These are phyloP conservation scores for Mamestra configurata DNA, from an alignment of 1,140 invertebrate species.

Conservation along the genomic window DNA sequence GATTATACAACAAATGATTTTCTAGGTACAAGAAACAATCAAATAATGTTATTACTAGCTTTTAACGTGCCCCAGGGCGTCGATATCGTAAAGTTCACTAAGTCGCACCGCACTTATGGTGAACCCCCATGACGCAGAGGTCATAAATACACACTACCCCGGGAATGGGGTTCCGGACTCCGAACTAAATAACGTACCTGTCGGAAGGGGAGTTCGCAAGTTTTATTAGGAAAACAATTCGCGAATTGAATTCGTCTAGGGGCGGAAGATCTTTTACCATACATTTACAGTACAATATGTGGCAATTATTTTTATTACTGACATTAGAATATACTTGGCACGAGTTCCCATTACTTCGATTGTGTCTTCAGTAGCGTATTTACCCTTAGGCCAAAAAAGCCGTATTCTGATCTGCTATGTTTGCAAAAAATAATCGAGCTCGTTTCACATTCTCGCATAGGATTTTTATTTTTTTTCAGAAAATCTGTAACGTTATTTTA, in stretches of 20 bases:
- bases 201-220: conserved; percentile 4
- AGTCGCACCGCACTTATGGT: conserved; percentile 43
- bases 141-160: conserved; percentile 60
- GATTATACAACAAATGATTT: not conserved
- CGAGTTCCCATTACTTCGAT: no score
- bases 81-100: conserved; percentile 43
- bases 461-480: no score
- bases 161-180: conserved; percentile 16
- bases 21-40: not conserved
- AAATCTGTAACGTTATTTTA: no score
- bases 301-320: conserved; percentile 34
- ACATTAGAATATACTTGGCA: not conserved
- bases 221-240: conserved; percentile 40
- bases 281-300: conserved; percentile 8
- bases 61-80: conserved; percentile 33
- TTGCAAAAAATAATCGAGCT: no score
- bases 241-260: conserved; percentile 32
- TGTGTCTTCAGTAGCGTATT: no score
- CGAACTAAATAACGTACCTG: conserved; percentile 12
- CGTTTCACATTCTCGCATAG: no score
- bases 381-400: no score
- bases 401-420: no score
- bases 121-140: conserved; percentile 67
- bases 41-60: conserved; percentile 31
- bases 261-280: not conserved